These are phyloP conservation scores for Napeogenes sylphis DNA, from an alignment of 2,888 invertebrate genomes.

Conservation along the genomic window DNA sequence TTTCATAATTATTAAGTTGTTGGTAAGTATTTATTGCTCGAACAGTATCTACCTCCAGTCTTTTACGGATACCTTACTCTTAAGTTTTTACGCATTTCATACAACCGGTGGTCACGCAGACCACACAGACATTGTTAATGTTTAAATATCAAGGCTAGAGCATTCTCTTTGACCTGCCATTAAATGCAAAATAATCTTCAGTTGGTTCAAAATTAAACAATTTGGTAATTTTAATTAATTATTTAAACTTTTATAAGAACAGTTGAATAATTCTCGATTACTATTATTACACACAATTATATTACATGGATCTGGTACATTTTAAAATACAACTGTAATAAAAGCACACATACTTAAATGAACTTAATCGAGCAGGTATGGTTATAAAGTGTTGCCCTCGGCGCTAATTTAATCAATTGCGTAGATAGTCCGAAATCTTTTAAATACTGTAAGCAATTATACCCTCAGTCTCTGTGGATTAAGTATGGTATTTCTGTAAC, in stretches of 20 bases:
- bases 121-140: constrained; percentile 14
- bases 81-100: background rate
- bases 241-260: background rate
- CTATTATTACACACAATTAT: no score
- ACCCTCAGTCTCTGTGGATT: constrained; percentile 2
- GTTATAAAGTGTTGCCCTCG: no score
- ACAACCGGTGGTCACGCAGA: constrained; percentile 6
- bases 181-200: background rate
- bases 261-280: no score
- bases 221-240: no score
- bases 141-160: constrained; percentile 19
- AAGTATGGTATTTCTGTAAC: constrained; percentile 8
- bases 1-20: background rate
- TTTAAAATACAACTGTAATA: no score
- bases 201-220: background rate
- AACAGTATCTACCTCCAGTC: background rate
- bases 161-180: constrained; percentile 14
- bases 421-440: background rate
- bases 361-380: no score
- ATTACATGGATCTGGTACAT: no score
- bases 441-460: constrained; percentile 8
- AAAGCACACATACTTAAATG: no score
- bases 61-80: background rate
- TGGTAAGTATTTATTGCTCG: background rate
- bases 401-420: background rate